Conservation (phyloP, 2,888 invertebrate species). For the Lepas anatifera region DNA sequence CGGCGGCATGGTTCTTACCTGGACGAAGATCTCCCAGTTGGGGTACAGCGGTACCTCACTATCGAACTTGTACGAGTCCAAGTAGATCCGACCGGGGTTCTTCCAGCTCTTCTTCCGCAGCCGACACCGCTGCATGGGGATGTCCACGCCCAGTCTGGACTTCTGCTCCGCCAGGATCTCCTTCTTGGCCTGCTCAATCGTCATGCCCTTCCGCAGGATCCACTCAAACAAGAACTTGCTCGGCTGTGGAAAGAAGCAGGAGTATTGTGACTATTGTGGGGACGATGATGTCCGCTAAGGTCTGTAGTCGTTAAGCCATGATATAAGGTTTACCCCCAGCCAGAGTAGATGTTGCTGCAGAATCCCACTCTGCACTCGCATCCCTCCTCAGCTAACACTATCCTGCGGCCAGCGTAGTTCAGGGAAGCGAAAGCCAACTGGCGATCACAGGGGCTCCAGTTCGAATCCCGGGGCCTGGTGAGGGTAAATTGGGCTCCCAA, state of each 20-base stretch:
- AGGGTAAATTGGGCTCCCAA: too few species aligned
- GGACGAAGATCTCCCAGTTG: slow-evolving; percentile 47
- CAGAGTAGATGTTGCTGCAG: too few species aligned
- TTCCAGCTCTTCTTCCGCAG: slow-evolving; percentile 53
- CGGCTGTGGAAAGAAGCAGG: slow-evolving; percentile 42
- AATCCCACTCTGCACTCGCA: too few species aligned
- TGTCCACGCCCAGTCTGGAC: slow-evolving; percentile 33
- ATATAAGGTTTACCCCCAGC: too few species aligned
- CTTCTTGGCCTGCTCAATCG: slow-evolving; percentile 50
- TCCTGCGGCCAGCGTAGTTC: too few species aligned
- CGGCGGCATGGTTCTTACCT: slow-evolving; percentile 30
- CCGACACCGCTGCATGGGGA: slow-evolving; percentile 30
- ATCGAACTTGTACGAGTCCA: slow-evolving; percentile 46
- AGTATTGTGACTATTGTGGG: too few species aligned
- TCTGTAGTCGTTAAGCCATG: too few species aligned
- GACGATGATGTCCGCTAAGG: too few species aligned
- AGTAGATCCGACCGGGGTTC: slow-evolving; percentile 47
- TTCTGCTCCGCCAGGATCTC: slow-evolving; percentile 50
- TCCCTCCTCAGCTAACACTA: too few species aligned
- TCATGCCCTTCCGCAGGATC: slow-evolving; percentile 48
- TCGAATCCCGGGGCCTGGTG: too few species aligned
- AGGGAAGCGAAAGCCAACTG: too few species aligned
- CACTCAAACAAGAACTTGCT: slow-evolving; percentile 49
- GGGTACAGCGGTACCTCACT: slow-evolving; percentile 42
- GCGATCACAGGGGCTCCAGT: too few species aligned